Conservation (phyloP, 2,113 vertebrate species). For the Brachyhypopomus occidentalis region DNA sequence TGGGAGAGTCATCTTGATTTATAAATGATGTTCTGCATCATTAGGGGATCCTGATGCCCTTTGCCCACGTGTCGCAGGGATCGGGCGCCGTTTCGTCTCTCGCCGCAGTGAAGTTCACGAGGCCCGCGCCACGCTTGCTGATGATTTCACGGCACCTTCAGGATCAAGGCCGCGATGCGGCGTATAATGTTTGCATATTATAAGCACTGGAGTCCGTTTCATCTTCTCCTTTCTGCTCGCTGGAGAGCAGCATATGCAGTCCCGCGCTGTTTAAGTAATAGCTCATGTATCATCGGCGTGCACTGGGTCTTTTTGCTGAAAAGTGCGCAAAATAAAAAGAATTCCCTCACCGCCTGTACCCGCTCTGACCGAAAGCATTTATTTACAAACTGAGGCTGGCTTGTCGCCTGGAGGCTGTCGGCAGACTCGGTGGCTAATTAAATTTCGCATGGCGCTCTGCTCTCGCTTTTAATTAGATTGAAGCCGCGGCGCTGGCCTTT, state of each 20-base stretch:
- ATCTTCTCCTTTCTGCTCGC: background rate
- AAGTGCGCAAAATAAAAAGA: background rate
- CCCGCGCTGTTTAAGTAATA: background rate
- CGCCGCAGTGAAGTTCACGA: background rate
- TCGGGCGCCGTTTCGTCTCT: too few species aligned
- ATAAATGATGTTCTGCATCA: background rate
- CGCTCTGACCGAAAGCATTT: background rate
- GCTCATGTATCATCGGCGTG: background rate
- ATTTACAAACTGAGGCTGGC: constrained; percentile 34
- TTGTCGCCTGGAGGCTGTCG: constrained; percentile 42
- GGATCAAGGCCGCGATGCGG: background rate
- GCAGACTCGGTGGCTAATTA: constrained; percentile 67
- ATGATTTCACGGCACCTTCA: background rate
- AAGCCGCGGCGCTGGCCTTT: constrained; percentile 57
- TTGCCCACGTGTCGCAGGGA: too few species aligned
- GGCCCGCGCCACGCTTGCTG: background rate
- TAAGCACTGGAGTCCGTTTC: background rate
- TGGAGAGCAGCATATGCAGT: background rate
- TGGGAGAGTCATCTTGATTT: background rate
- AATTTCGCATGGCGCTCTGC: constrained; percentile 57
- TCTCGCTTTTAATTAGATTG: constrained; percentile 63
- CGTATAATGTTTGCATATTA: background rate
- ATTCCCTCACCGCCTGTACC: background rate
- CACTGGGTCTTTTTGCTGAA: background rate
- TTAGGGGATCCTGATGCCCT: too few species aligned